Evolutionary conservation across 2,888 invertebrate species (phyloP), one percentile per base, ranked within the genome.

Genomic region (Plusia festucae): DNA sequence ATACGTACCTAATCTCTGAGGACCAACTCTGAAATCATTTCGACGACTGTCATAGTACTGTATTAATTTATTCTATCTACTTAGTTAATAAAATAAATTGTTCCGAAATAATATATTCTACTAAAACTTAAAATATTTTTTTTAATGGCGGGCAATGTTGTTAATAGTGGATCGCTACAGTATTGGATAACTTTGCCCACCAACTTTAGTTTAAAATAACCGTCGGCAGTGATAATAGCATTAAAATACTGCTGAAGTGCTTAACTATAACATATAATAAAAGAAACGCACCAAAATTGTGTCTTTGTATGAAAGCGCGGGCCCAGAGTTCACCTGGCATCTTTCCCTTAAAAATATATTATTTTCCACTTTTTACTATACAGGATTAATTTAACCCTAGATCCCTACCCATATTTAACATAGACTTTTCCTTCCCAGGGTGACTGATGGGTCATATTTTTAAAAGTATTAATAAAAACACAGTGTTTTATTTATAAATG

Each of bases 81-180:
- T 34, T 15, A 34, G 34, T 34, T 13, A 34, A 34, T 2, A 34
- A 34, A 8, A 34, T 34, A 34, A 34, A 34, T 34, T 34, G 32
- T 6, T 13, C 34, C 34, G 8, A 13, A 34, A 34, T 34, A 34
- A 34, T 34, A 34, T 34, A 34, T 34, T 34, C 15, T 32, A 32
- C 32, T 32, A 32, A 24, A 24, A 24, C 24, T 24, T 24, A 24
- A 24, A 24, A 24, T 5, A 24, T 3, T 1, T 4, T 44, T 44
- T 44, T 44, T 44, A 16, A 44, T 44, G 44, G 44, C 6, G 44
- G 44, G 44, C 44, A 44, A 44, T 16, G 44, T 44, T 44, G 44
- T 44, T 3, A 44, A 44, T 16, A n/a, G 44, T 44, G 3, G 44
- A 16, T 44, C 3, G 16, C n/a, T n/a, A 44, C 16, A 44, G 1